Conservation (phyloP, 2,888 invertebrate species). For the Ornithoptera priamus region DNA sequence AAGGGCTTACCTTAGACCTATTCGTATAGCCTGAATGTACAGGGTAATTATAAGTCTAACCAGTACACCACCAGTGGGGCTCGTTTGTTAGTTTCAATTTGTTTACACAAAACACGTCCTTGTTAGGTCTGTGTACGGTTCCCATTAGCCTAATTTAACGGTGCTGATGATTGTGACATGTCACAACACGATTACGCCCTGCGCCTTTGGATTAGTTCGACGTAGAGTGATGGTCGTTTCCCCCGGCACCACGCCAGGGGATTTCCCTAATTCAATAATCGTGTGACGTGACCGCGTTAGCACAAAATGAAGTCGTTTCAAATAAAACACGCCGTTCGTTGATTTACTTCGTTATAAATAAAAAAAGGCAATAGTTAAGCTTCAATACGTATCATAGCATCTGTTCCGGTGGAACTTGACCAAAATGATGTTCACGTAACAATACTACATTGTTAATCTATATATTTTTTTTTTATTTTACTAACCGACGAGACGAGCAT, state of each 20-base stretch:
- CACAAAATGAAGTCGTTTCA: constrained; percentile 30
- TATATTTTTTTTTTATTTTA: too few relatives aligned
- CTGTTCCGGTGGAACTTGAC: not conserved
- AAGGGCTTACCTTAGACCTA: too few relatives aligned
- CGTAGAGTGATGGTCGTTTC: constrained; percentile 27
- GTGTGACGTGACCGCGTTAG: constrained; percentile 31
- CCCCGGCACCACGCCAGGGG: constrained; percentile 32
- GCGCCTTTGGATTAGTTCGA: constrained; percentile 29
- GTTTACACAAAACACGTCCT: constrained; percentile 10
- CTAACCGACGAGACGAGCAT: too few relatives aligned
- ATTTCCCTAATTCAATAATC: constrained; percentile 36
- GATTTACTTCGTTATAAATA: constrained; percentile 10
- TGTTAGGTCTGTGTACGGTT: not conserved
- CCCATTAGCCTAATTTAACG: constrained; percentile 3
- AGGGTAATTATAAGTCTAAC: too few relatives aligned
- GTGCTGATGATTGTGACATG: constrained; percentile 18
- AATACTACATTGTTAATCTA: too few relatives aligned
- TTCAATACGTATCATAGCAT: not conserved
- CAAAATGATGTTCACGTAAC: not conserved
- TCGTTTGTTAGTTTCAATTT: constrained; percentile 1
- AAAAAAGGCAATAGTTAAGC: not conserved
- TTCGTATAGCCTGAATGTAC: too few relatives aligned
- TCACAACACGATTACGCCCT: constrained; percentile 31
- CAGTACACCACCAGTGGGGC: not conserved
- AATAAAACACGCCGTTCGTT: constrained; percentile 15